These are phyloP conservation scores for Bilobella aurantiaca DNA, from an alignment of 1,140 invertebrate genomes.

Conservation along the genomic window DNA sequence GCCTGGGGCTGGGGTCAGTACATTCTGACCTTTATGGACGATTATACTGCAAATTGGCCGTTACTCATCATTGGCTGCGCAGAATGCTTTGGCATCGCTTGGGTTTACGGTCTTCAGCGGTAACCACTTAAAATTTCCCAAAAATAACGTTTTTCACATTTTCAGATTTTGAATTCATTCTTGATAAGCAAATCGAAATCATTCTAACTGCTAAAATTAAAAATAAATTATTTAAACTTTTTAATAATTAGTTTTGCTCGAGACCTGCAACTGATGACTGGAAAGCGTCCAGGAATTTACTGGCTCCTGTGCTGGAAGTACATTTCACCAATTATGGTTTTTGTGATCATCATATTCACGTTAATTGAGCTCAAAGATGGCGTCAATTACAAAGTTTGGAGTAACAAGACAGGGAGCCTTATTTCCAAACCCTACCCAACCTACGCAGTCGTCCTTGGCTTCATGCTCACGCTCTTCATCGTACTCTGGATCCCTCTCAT, in stretches of 20 bases:
- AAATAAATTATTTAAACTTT: too few relatives aligned
- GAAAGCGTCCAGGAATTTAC: constrained; percentile 67
- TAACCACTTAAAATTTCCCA: constrained; percentile 42
- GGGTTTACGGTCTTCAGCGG: constrained; percentile 86
- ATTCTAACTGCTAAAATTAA: too few relatives aligned
- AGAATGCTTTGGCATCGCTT: constrained; percentile 83
- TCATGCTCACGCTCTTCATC: constrained; percentile 60
- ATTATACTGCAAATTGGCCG: constrained; percentile 54
- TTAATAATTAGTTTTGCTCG: constrained; percentile 61
- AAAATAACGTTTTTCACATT: too few relatives aligned
- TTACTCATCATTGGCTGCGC: constrained; percentile 86
- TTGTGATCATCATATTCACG: constrained; percentile 54
- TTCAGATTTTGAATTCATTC: too few relatives aligned
- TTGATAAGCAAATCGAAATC: too few relatives aligned
- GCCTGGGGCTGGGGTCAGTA: constrained; percentile 11
- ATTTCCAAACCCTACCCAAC: constrained; percentile 60
- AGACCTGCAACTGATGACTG: constrained; percentile 89
- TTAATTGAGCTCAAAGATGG: background rate
- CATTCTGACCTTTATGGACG: constrained; percentile 9
- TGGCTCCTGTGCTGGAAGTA: constrained; percentile 93
- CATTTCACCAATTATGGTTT: constrained; percentile 76
- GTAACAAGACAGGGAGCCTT: background rate
- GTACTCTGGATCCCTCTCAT: constrained; percentile 76
- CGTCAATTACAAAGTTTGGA: background rate
- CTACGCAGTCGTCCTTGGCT: constrained; percentile 62